These are phyloP conservation scores for Chelon labrosus DNA, from an alignment of 2,797 vertebrate species.

Conservation along the genomic window DNA sequence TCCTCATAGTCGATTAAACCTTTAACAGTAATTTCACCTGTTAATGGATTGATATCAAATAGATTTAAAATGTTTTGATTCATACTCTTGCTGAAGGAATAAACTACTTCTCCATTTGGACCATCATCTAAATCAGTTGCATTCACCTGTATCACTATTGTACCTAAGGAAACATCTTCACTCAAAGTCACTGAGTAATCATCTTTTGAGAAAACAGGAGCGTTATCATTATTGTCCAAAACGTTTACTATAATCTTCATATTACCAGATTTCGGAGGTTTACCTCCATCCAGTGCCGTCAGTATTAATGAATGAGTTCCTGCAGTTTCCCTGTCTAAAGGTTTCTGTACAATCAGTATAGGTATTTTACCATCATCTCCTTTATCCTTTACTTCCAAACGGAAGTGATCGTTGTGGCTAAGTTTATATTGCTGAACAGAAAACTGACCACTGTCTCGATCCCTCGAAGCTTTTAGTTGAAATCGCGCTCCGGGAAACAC, in stretches of 20 bases:
- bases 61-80: neutral
- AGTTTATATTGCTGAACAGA: conserved; percentile 72
- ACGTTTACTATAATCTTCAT: conserved; percentile 55
- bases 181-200: conserved; percentile 52
- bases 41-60: conserved; percentile 29
- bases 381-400: conserved; percentile 70
- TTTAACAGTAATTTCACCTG: conserved; percentile 52
- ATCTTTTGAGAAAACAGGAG: conserved; percentile 49
- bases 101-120: conserved; percentile 53
- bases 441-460: conserved; percentile 64
- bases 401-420: conserved; percentile 67
- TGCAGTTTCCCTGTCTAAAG: conserved; percentile 68
- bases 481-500: conserved; percentile 59
- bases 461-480: conserved; percentile 56
- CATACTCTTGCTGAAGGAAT: conserved; percentile 39
- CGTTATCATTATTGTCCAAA: conserved; percentile 76
- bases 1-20: conserved; percentile 57
- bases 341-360: conserved; percentile 65
- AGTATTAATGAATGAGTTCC: conserved; percentile 45
- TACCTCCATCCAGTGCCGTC: conserved; percentile 69
- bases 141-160: conserved; percentile 55
- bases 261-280: conserved; percentile 59
- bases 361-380: conserved; percentile 73
- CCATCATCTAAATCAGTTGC: conserved; percentile 70
- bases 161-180: conserved; percentile 63